Evolutionary conservation across 2,888 invertebrate species (phyloP).

Genomic region (Oconnorella tubifera): DNA sequence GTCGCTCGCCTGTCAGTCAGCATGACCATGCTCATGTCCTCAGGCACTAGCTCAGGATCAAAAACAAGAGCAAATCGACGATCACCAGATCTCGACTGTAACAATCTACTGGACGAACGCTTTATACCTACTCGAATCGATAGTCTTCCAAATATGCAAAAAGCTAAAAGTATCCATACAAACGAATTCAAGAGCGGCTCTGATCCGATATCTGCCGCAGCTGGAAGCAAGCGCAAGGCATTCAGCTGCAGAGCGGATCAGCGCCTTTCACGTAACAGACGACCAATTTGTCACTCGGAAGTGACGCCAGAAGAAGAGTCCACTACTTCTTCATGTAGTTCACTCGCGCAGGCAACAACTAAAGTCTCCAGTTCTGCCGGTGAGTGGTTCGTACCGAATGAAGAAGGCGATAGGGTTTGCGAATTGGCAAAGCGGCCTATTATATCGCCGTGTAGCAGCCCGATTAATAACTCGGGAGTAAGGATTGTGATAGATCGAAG

Average conservation of each 20-base stretch:
- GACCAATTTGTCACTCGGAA: background rate
- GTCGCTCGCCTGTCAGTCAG: conserved; percentile 35
- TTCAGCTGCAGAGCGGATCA: no score
- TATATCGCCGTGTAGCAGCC: conserved; percentile 6
- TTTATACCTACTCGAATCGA: conserved; percentile 13
- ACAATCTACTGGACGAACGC: background rate
- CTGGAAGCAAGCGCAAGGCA: conserved; percentile 4
- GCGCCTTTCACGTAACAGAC: no score
- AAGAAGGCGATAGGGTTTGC: background rate
- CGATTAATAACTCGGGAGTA: conserved; percentile 8
- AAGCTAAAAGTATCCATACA: background rate
- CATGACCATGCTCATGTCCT: conserved; percentile 39
- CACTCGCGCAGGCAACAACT: background rate
- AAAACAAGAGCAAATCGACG: background rate
- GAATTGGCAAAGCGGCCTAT: no score
- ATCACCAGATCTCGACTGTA: background rate
- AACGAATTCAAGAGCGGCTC: background rate
- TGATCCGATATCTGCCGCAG: background rate
- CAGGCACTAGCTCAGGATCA: conserved; percentile 5
- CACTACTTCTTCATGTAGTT: background rate
- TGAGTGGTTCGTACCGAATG: background rate
- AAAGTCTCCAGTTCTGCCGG: background rate
- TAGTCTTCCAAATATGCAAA: conserved; percentile 12
- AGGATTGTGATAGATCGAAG: conserved; percentile 13
- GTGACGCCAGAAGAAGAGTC: background rate